phyloP scores from a whole-genome alignment of 2,797 vertebrate genomes.

The Diplodus sargus region DNA sequence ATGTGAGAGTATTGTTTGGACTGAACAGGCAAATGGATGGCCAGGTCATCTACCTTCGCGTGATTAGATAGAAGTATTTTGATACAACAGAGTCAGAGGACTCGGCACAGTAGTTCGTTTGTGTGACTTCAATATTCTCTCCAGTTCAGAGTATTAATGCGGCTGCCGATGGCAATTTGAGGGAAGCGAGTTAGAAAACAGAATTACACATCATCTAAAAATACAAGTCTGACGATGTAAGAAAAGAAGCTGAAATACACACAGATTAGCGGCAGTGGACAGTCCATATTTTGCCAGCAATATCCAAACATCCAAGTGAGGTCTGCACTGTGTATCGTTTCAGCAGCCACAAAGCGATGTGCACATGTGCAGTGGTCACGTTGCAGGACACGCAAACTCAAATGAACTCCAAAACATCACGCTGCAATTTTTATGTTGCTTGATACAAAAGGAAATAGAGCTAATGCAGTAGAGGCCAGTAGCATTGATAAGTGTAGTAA shows the following conservation, averaged over 20 bases:
- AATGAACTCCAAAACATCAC: no score
- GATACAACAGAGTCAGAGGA: neutral
- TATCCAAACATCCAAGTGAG: neutral
- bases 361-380: no score
- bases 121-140: neutral
- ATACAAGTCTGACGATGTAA: neutral
- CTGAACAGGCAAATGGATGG: constrained; percentile 15
- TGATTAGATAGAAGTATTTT: constrained; percentile 20
- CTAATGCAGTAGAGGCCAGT: no score
- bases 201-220: no score
- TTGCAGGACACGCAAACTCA: no score
- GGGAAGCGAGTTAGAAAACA: neutral
- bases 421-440: no score
- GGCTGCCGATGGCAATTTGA: neutral
- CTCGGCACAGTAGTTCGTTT: constrained; percentile 5
- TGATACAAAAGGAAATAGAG: no score
- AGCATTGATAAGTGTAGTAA: no score
- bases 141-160: neutral
- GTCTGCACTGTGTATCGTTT: no score
- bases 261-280: neutral
- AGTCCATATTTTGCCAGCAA: neutral
- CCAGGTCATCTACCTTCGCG: constrained; percentile 22
- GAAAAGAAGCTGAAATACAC: neutral
- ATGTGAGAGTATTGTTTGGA: constrained; percentile 49
- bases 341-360: no score